Evolutionary conservation across 2,888 invertebrate genomes (phyloP), one percentile per base, ranked within the genome.

Genomic region (Scotopteryx bipunctaria): DNA sequence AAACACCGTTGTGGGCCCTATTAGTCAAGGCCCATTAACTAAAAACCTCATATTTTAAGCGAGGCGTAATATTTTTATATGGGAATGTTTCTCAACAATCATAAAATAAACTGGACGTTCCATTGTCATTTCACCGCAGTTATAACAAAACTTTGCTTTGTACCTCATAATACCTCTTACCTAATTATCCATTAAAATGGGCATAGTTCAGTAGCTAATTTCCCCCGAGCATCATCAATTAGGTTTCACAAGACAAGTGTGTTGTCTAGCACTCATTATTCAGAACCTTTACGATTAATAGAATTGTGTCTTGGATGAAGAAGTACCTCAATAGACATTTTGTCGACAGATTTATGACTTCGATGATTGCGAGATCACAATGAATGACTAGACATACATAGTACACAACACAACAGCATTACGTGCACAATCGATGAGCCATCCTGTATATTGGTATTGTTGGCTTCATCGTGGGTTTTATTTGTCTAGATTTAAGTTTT

Each of bases 121-220:
- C 49, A 67, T 76, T 77, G 75, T 76, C 64, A 67, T 70, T 68
- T 57, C 45, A 53, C 59, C 40, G 50, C 59, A 55, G 42, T 64
- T 57, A 48, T 59, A 62, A 74, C 67, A 54, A 66, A 54, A 66
- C 56, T 55, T 55, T 66, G 73, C 70, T 73, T 68, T 62, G 64
- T 38, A 13, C 36, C n/a, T 25, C 25, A n/a, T 25, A 9, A 9
- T 25, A n/a, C n/a, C n/a, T n/a, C n/a, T n/a, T n/a, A n/a, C n/a
- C n/a, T n/a, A n/a, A n/a, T n/a, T n/a, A n/a, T n/a, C n/a, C n/a
- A n/a, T n/a, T n/a, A n/a, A n/a, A n/a, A n/a, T n/a, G n/a, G n/a
- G n/a, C n/a, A n/a, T n/a, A n/a, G n/a, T n/a, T n/a, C n/a, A n/a
- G n/a, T n/a, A n/a, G n/a, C n/a, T n/a, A n/a, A n/a, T n/a, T n/a